Conservation (phyloP, 1,140 invertebrate genomes). For the Cylas formicarius region DNA sequence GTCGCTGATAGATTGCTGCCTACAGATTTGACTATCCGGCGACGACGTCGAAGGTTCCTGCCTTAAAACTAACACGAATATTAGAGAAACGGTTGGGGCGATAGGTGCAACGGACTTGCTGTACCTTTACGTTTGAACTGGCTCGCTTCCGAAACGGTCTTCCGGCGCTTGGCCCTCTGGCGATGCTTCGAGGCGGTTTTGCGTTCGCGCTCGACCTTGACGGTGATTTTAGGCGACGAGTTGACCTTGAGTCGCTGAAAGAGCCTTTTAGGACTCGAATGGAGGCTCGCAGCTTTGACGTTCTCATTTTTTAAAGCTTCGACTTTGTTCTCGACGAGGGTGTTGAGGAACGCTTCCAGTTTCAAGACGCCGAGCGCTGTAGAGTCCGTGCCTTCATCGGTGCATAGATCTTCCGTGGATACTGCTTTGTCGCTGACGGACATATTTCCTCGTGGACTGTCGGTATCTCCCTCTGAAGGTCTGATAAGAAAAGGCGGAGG, state of each 20-base stretch:
- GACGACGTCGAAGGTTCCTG: constrained; percentile 22
- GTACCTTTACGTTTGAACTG: constrained; percentile 19
- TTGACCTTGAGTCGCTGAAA: constrained; percentile 34
- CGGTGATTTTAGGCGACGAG: constrained; percentile 26
- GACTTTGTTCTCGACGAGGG: constrained; percentile 57
- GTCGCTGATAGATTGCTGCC: constrained; percentile 1
- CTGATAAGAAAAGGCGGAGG: no score
- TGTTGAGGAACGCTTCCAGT: constrained; percentile 57
- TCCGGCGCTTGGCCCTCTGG: constrained; percentile 7
- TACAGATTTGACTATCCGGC: constrained; percentile 16
- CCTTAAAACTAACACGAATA: constrained; percentile 16
- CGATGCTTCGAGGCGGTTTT: constrained; percentile 9
- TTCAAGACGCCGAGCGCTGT: constrained; percentile 47
- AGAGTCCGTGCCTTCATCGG: constrained; percentile 21
- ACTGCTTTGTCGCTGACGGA: constrained; percentile 54
- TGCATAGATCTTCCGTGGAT: constrained; percentile 54
- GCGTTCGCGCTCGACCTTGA: constrained; percentile 15
- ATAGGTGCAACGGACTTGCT: no score
- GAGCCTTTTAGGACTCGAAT: constrained; percentile 34
- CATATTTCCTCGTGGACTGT: constrained; percentile 10
- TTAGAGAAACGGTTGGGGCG: no score
- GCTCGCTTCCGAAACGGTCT: constrained; percentile 5
- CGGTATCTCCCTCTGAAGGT: constrained; percentile 1
- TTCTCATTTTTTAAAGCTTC: constrained; percentile 36
- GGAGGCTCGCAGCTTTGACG: constrained; percentile 28